Evolutionary conservation across 2,888 invertebrate species (phyloP), one percentile per base, ranked within the genome.

Genomic region (Druceiella hillmani): DNA sequence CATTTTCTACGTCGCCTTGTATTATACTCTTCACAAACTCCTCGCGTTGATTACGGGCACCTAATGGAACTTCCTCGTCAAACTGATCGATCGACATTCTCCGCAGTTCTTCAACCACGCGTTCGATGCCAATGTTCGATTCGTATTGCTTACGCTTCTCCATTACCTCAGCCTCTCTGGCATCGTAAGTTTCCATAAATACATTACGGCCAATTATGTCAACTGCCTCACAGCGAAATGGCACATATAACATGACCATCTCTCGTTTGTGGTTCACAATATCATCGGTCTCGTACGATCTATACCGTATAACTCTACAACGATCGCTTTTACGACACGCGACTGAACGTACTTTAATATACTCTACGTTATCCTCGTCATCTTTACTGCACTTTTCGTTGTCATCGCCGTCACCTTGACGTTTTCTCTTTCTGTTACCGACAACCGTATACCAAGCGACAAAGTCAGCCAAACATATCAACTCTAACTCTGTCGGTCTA

Each of bases 381-480:
- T 26, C 26, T 26, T 26, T 3, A 26, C 3, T 26, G 2, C 26
- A 26, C 26, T 26, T 13, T 26, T 26, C 26, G 13, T 26, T 13
- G 26, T 26, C 6, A 3, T n/a, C n/a, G n/a, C n/a, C n/a, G n/a
- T n/a, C n/a, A 40, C 33, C 33, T 37, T 41, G 41, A 11, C 37
- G 37, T 33, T 41, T 36, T 6, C n/a, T 7, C 28, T 36, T 33
- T 33, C 33, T 34, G 33, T 17, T 37, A 30, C 41, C 38, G 31
- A 38, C 14, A n/a, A 22, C 22, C n/a, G 16, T 20, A 34, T 53
- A 54, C 10, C 48, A 38, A 3, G 56, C 14, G 33, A 48, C 53
- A 41, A 55, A 56, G 36, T 55, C 50, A 2, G 53, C 54, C 3
- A 58, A 36, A 12, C 48, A 40, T 28, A 53, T 14, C 24, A 47